Base-by-base conservation (phyloP, 2,888 invertebrate genomes). In the Podabrus alpinus region DNA sequence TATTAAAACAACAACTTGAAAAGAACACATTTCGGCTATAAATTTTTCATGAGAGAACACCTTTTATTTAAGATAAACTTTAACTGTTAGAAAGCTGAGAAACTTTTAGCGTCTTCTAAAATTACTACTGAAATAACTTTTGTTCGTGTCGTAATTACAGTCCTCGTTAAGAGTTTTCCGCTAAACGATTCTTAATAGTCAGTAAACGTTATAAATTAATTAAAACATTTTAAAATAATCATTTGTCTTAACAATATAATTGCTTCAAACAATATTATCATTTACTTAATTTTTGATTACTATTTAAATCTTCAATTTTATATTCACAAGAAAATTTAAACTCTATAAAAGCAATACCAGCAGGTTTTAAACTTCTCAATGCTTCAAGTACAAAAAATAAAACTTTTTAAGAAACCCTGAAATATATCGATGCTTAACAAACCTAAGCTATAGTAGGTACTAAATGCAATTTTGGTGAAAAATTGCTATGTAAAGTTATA, bases 81-180 rank as follows among this genome's bases (percentile, higher is more conserved):
- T 59, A 24, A 59, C 71, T 59, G 66, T 61, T 71, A 60, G 45
- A 60, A 71, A 71, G 71, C 67, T 60, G 61, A 76, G 83, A 84
- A 85, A 85, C 82, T 85, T 85, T 84, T 79, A 83, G 80, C 84
- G 83, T 83, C 83, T 83, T 81, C 83, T 73, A 80, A 81, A 84
- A 83, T 84, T 84, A 84, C 84, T 80, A 80, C 83, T 79, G 84
- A 82, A 84, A 84, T 84, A 85, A 84, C 82, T 84, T 82, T 81
- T 83, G 82, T 80, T 77, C 80, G 81, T 79, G 81, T 79, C 79
- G 84, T 84, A 85, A 85, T 85, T 85, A 84, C 84, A 81, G 77
- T 82, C 81, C 84, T 84, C 81, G 82, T 83, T 81, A 81, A 82
- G 82, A 80, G 81, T 64, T 82, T 81, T 78, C 78, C 77, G 74